A percentile compares a stretch with the other conserved stretches of the same genome.
Evolutionary conservation across 2,888 invertebrate genomes (phyloP).

Genomic region (Argyra leucocephala): DNA sequence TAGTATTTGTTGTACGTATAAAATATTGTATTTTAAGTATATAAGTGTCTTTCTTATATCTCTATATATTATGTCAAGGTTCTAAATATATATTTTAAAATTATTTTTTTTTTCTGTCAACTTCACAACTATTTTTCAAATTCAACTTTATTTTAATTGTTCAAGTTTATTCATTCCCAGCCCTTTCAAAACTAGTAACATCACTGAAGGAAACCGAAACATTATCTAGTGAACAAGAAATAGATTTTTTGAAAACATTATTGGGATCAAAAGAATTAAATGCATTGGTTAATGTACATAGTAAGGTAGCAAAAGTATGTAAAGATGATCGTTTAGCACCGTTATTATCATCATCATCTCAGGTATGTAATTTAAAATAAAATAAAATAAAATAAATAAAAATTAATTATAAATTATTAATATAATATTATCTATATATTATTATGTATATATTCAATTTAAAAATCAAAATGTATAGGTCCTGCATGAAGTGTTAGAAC

Average conservation of each 20-base stretch:
- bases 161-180: constrained; percentile 45
- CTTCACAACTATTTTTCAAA: background rate
- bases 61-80: no score
- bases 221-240: constrained; percentile 71
- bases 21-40: no score
- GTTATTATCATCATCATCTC: constrained; percentile 73
- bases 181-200: constrained; percentile 66
- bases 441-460: no score
- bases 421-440: background rate
- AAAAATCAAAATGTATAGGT: constrained; percentile 44
- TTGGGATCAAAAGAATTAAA: constrained; percentile 79
- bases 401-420: background rate
- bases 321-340: constrained; percentile 79
- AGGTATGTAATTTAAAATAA: constrained; percentile 43
- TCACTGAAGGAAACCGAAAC: constrained; percentile 74
- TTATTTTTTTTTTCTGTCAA: background rate
- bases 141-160: background rate
- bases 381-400: background rate
- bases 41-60: no score
- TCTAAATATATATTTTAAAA: background rate
- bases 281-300: constrained; percentile 83
- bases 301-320: constrained; percentile 73
- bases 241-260: constrained; percentile 72
- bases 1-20: background rate
- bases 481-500: constrained; percentile 69